Conservation (phyloP, 2,113 vertebrate species). For the Eonycteris spelaea region DNA sequence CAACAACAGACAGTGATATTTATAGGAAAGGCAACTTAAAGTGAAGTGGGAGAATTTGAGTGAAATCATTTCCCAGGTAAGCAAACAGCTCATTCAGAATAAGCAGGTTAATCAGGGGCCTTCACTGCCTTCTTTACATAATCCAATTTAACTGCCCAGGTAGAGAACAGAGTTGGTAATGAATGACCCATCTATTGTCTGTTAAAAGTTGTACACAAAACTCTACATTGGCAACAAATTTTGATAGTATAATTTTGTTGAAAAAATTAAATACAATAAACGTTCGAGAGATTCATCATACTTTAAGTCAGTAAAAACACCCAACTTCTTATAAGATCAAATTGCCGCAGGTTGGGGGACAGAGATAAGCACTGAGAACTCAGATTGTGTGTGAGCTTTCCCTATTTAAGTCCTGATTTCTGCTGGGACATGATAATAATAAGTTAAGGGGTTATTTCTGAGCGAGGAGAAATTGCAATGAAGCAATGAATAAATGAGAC, state of each 20-base stretch:
- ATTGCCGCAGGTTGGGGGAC: neutral
- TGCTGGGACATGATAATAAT: constrained; percentile 44
- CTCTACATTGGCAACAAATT: neutral
- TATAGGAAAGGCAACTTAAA: constrained; percentile 42
- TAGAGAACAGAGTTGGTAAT: neutral
- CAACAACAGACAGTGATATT: neutral
- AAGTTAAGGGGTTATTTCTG: constrained; percentile 48
- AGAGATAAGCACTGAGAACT: neutral
- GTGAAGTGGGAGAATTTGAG: constrained; percentile 19
- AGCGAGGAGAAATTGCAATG: constrained; percentile 34
- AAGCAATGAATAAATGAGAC: constrained; percentile 39
- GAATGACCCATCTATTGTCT: neutral
- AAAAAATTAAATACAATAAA: constrained; percentile 20
- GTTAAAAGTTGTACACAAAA: neutral
- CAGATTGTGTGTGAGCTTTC: neutral
- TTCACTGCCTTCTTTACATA: neutral
- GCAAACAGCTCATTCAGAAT: constrained; percentile 29
- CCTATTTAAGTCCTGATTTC: constrained; percentile 23
- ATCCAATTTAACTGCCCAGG: neutral
- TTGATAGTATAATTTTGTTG: neutral
- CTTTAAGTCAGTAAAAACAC: neutral
- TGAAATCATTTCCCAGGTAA: neutral
- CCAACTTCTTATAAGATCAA: neutral
- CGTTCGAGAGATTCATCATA: neutral
- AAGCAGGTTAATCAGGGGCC: neutral